Evolutionary conservation across 2,113 vertebrate genomes (phyloP).

Genomic region (Vidua chalybeata): DNA sequence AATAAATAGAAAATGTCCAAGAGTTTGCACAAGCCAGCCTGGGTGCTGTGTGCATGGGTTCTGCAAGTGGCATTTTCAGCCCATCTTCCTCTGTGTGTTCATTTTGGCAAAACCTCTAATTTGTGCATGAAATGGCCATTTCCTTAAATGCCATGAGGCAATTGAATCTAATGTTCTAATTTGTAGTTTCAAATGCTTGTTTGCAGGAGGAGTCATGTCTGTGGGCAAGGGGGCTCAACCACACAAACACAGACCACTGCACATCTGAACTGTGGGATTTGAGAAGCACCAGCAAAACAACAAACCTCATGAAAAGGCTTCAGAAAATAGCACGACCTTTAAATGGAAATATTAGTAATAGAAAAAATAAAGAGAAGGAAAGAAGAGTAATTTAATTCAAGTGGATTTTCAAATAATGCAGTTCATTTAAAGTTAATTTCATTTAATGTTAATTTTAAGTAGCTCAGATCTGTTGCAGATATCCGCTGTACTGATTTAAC

Average conservation of each 20-base stretch:
- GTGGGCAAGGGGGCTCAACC: background rate
- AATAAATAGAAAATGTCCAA: background rate
- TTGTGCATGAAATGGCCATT: background rate
- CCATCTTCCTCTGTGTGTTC: background rate
- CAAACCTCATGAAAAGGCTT: background rate
- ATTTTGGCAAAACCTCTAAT: background rate
- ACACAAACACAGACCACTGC: rapidly evolving
- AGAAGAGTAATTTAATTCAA: background rate
- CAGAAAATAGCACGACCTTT: background rate
- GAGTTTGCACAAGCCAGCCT: background rate
- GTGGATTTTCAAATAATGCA: background rate
- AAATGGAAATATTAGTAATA: background rate
- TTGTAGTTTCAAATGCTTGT: background rate
- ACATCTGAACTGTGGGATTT: background rate
- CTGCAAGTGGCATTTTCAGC: background rate
- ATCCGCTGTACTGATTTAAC: background rate
- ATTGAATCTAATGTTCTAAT: background rate
- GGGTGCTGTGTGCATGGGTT: rapidly evolving
- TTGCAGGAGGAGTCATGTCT: background rate
- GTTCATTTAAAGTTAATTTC: background rate
- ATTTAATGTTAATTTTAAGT: slow-evolving; percentile 8
- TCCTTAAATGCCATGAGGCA: background rate
- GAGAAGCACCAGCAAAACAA: background rate
- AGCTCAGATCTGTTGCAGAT: background rate
- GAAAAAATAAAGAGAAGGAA: background rate